Evolutionary conservation across 1,140 invertebrate genomes (phyloP), one percentile per base, ranked within the genome.

Genomic region (Drosophila nikananu): DNA sequence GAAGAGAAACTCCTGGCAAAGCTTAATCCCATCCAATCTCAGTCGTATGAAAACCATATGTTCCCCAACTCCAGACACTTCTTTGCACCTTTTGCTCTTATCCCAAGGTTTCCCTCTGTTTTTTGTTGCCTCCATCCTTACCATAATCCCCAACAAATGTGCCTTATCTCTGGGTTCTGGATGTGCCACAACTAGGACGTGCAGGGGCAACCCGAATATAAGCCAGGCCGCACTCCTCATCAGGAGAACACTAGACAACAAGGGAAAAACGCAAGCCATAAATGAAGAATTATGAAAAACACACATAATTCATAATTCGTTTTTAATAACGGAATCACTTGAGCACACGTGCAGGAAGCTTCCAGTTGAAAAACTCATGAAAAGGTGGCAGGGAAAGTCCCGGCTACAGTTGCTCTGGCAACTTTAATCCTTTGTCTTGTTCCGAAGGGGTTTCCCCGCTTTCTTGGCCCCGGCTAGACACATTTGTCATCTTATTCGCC

Each of bases 281-380:
- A 81, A 68, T 71, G 57, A 66, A 42, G 68, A 75, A 72, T 86
- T 65, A 83, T 83, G 75, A 87, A 80, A 81, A 77, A 84, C 81
- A 80, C 74, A 65, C 74, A 89, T 81, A 89, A 90, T 86, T 89
- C 86, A 90, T 89, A 89, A 89, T 90, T 86, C 86, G 86, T 90
- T 89, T 89, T 90, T 89, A 89, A 89, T 89, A 89, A 86, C 71
- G 75, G 54, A 80, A 51, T 12, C 49, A 46, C 32, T 39, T 21
- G 21, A 27, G 42, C 63, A 77, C 75, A 78, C 75, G 75, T 78
- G 75, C 57, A 70, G 60, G 39, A 61, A 68, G 23, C 44, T 23
- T 32, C 44, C 58, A 59, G 59, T 58, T 23, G 48, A 25, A 32
- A 54, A 73, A 71, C 44, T 71, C 21, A 6, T 17, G 32, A n/a